phyloP scores from a whole-genome alignment of 2,113 vertebrate species.

The Lota lota region DNA sequence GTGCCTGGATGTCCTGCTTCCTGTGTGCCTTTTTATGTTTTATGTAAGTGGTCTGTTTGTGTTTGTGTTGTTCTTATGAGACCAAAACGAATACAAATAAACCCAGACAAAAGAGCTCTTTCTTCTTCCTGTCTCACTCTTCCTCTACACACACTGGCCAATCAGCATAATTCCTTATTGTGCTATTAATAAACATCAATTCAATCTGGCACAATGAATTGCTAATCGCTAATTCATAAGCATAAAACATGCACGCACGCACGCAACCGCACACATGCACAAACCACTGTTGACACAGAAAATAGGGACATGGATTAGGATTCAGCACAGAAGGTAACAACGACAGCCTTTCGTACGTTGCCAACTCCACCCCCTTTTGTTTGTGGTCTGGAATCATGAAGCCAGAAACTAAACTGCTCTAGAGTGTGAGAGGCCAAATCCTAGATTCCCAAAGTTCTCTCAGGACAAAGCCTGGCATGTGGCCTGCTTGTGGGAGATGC shows the following conservation, averaged over 20 bases:
- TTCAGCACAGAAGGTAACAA: slow-evolving; percentile 36
- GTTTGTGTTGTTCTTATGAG: not conserved
- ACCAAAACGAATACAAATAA: not conserved
- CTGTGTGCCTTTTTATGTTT: slow-evolving; percentile 8
- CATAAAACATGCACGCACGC: slow-evolving; percentile 10
- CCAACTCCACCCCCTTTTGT: not conserved
- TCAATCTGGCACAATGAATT: slow-evolving; percentile 22
- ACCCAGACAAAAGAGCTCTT: not conserved
- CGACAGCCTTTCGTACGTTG: not conserved
- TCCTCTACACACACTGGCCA: not conserved
- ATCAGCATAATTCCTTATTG: slow-evolving; percentile 24
- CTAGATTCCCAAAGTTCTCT: too few species aligned
- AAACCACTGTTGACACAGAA: slow-evolving; percentile 22
- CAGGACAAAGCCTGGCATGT: too few species aligned
- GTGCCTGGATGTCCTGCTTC: slow-evolving; percentile 43
- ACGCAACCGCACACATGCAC: slow-evolving; percentile 22
- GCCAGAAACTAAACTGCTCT: too few species aligned
- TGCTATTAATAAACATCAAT: slow-evolving; percentile 45
- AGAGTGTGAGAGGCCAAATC: too few species aligned
- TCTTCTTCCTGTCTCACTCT: slow-evolving; percentile 21
- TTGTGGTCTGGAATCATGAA: slow-evolving; percentile 1
- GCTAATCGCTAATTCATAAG: slow-evolving; percentile 18
- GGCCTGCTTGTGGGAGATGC: too few species aligned
- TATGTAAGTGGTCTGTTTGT: too few species aligned
- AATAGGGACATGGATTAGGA: slow-evolving; percentile 34